Percentiles rank a stretch among this genome's conserved stretches.
phyloP scores from a whole-genome alignment of 1,140 invertebrate genomes.

The Mya arenaria region DNA sequence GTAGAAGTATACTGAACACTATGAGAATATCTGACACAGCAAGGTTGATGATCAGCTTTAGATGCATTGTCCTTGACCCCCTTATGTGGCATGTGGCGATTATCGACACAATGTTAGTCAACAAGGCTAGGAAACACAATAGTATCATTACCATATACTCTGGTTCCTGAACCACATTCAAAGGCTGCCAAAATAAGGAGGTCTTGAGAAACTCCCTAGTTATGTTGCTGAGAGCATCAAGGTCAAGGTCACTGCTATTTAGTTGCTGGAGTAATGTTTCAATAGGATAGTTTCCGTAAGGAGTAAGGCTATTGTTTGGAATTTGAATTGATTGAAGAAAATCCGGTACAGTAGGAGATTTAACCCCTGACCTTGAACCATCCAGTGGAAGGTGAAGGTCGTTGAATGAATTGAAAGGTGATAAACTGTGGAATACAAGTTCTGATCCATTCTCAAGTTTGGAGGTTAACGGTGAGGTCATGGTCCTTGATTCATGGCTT shows the following conservation, averaged over 20 bases:
- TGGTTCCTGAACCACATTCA: conserved; percentile 61
- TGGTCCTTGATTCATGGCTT: too few relatives aligned
- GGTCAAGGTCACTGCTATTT: neutral
- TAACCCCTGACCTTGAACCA: too few relatives aligned
- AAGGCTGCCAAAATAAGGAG: conserved; percentile 50
- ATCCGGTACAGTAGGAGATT: too few relatives aligned
- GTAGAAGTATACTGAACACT: conserved; percentile 64
- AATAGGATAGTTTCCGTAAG: too few relatives aligned
- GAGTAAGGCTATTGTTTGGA: too few relatives aligned
- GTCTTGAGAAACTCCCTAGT: conserved; percentile 6
- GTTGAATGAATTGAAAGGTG: too few relatives aligned
- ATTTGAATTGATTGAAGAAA: too few relatives aligned
- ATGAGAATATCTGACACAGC: conserved; percentile 71
- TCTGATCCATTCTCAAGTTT: too few relatives aligned
- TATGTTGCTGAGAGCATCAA: neutral
- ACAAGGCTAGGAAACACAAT: conserved; percentile 62
- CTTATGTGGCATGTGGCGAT: conserved; percentile 64
- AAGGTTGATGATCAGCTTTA: conserved; percentile 74
- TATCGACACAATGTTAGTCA: conserved; percentile 67
- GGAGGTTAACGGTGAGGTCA: too few relatives aligned
- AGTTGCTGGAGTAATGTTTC: neutral
- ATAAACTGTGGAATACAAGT: too few relatives aligned
- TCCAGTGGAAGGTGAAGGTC: too few relatives aligned
- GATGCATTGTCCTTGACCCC: conserved; percentile 65
- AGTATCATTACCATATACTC: conserved; percentile 62